Evolutionary conservation across 2,888 invertebrate genomes (phyloP).

Genomic region (Sminthurinus aureus): DNA sequence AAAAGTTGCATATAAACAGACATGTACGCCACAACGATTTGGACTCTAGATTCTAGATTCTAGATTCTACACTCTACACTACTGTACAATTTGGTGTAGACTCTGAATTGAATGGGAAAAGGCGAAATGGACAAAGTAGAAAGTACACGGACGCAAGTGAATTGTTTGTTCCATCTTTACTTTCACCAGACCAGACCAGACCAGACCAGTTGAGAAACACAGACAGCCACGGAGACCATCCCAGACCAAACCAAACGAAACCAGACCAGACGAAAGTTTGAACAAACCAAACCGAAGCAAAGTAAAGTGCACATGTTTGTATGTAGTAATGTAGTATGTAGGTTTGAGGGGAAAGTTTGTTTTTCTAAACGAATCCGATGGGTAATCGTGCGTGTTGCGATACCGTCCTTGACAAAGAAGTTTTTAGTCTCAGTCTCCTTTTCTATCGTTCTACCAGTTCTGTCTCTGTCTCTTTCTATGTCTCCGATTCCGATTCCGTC

Average conservation of each 20-base stretch:
- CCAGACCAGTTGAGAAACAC: no score
- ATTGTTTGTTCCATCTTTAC: background rate
- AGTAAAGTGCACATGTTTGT: background rate
- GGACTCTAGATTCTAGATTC: no score
- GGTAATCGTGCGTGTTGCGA: conserved; percentile 27
- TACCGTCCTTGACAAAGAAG: conserved; percentile 26
- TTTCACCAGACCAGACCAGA: background rate
- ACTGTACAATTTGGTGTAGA: no score
- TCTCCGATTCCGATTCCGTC: background rate
- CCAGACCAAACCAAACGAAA: no score
- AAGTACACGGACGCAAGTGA: background rate
- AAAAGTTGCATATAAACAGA: background rate
- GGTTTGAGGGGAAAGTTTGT: conserved; percentile 10
- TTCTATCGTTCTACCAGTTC: background rate
- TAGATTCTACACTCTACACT: no score
- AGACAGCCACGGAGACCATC: no score
- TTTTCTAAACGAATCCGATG: conserved; percentile 18
- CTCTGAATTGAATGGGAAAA: no score
- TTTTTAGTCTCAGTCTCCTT: background rate
- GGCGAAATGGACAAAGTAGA: no score
- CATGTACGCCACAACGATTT: no score
- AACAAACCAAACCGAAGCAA: no score
- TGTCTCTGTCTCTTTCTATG: background rate
- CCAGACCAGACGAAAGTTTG: no score
- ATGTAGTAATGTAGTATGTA: background rate